These are phyloP conservation scores for Erannis defoliaria DNA, from an alignment of 2,888 invertebrate genomes.

Conservation along the genomic window DNA sequence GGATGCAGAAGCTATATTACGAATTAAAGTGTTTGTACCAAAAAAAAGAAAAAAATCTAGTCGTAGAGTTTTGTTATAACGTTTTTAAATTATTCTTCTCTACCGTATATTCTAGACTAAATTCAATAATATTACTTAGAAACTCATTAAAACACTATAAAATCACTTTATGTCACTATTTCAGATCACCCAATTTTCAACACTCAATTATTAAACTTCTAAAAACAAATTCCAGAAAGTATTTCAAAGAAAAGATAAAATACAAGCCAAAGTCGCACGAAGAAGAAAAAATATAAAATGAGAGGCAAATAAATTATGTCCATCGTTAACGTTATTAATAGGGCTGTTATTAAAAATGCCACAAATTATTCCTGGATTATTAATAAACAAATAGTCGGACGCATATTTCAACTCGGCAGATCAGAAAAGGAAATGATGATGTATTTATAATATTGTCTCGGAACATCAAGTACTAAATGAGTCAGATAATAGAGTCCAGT, in stretches of 20 bases:
- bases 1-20: no score
- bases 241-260: slow-evolving; percentile 34
- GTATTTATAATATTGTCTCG: slow-evolving; percentile 55
- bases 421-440: slow-evolving; percentile 63
- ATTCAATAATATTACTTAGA: not conserved
- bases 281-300: slow-evolving; percentile 21
- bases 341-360: slow-evolving; percentile 39
- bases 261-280: slow-evolving; percentile 19
- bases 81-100: no score
- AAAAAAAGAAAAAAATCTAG: no score
- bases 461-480: no score
- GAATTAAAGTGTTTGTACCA: no score
- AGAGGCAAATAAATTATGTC: slow-evolving; percentile 36
- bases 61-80: no score
- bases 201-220: slow-evolving; percentile 6
- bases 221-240: slow-evolving; percentile 17
- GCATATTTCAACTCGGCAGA: slow-evolving; percentile 59
- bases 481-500: no score
- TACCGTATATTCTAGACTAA: no score
- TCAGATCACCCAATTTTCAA: slow-evolving; percentile 4
- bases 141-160: not conserved
- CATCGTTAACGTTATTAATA: slow-evolving; percentile 43
- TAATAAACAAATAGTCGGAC: slow-evolving; percentile 59
- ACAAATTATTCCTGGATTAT: slow-evolving; percentile 46
- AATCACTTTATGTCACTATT: not conserved